Evolutionary conservation across 1,140 invertebrate species (phyloP).

Genomic region (Lepidostoma basale): DNA sequence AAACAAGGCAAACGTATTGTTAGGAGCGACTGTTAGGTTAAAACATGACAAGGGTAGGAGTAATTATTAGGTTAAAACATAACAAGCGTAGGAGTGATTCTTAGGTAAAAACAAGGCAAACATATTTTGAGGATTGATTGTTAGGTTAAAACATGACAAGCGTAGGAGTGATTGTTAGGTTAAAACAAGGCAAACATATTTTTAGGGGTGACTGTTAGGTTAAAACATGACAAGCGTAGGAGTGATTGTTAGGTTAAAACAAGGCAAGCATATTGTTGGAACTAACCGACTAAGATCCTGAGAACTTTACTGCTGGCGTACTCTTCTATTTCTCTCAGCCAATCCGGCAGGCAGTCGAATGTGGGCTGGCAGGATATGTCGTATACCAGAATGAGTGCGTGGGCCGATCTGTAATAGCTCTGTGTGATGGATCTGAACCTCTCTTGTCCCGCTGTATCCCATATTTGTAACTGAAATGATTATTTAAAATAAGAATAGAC

Average conservation of each 20-base stretch:
- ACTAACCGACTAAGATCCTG: slow-evolving; percentile 86
- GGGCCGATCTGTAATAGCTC: slow-evolving; percentile 96
- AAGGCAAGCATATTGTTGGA: background rate
- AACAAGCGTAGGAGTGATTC: too few relatives aligned
- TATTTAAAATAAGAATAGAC: background rate
- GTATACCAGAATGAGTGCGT: slow-evolving; percentile 96
- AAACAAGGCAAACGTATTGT: too few relatives aligned
- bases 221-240: too few relatives aligned
- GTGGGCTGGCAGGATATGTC: slow-evolving; percentile 97
- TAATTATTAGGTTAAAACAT: too few relatives aligned
- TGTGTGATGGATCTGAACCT: slow-evolving; percentile 97
- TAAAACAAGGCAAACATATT: background rate
- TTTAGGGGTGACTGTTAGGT: too few relatives aligned
- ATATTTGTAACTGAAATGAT: slow-evolving; percentile 92
- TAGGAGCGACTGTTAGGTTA: too few relatives aligned
- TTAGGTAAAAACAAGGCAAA: too few relatives aligned
- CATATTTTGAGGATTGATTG: too few relatives aligned
- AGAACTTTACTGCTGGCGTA: slow-evolving; percentile 95
- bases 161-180: too few relatives aligned
- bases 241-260: too few relatives aligned
- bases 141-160: background rate
- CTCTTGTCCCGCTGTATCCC: slow-evolving; percentile 98
- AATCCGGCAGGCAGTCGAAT: slow-evolving; percentile 94
- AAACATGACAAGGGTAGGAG: too few relatives aligned
- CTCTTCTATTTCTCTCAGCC: slow-evolving; percentile 95